Evolutionary conservation across 2,888 invertebrate species (phyloP).

Genomic region (Diogma glabrata): DNA sequence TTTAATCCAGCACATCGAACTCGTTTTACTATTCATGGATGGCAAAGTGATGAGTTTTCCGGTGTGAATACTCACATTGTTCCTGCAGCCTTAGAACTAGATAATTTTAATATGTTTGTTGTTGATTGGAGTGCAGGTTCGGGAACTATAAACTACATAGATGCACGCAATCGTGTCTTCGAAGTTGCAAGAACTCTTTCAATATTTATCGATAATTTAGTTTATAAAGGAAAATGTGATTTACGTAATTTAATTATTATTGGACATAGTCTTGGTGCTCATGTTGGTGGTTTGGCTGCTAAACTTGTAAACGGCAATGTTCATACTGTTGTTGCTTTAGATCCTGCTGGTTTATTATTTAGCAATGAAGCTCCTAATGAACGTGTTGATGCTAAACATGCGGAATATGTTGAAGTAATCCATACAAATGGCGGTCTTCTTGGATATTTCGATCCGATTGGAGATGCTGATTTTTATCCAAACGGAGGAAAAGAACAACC

Average conservation of each 20-base stretch:
- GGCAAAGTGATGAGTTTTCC: slow-evolving; percentile 29
- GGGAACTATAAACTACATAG: slow-evolving; percentile 42
- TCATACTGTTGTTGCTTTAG: slow-evolving; percentile 31
- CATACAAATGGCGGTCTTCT: slow-evolving; percentile 31
- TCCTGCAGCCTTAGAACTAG: slow-evolving; percentile 37
- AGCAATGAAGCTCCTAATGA: slow-evolving; percentile 23
- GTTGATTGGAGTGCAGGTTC: slow-evolving; percentile 50
- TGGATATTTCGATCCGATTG: slow-evolving; percentile 30
- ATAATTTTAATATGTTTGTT: slow-evolving; percentile 46
- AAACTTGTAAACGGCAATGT: slow-evolving; percentile 24
- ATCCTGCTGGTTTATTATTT: slow-evolving; percentile 33
- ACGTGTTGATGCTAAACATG: slow-evolving; percentile 31
- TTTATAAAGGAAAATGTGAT: slow-evolving; percentile 18
- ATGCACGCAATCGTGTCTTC: slow-evolving; percentile 38
- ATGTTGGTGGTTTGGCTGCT: slow-evolving; percentile 31
- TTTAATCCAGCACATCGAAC: neutral
- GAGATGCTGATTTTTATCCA: slow-evolving; percentile 40
- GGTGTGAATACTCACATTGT: slow-evolving; percentile 28
- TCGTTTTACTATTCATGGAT: slow-evolving; percentile 24
- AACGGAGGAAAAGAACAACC: slow-evolving; percentile 42
- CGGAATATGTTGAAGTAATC: slow-evolving; percentile 33
- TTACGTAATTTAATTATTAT: slow-evolving; percentile 27
- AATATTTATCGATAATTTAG: slow-evolving; percentile 25
- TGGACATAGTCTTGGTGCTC: slow-evolving; percentile 36
- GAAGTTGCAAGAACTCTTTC: slow-evolving; percentile 26